Evolutionary conservation across 2,797 vertebrate species (phyloP), one percentile per base, ranked within the genome.

Genomic region (Oreochromis grahami): DNA sequence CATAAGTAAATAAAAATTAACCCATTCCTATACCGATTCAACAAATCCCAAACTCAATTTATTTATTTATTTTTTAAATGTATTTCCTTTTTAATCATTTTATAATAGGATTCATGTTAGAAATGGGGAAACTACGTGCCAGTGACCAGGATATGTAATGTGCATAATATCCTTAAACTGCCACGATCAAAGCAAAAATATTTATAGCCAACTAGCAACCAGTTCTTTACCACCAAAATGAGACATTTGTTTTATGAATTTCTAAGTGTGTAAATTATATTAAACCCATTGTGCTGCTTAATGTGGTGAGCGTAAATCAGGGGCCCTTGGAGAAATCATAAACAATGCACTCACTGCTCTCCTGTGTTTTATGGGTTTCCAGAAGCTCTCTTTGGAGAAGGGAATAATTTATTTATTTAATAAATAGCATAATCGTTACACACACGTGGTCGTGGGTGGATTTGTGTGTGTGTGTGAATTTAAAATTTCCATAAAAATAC

Each of bases 281-380:
- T 76, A 10, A 41, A 45, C 53, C 77, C 80, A 79, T 50, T 45
- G 81, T 84, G 53, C 1, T 32, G 77, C 79, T 70, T 79, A 29
- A 81, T 58, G 83, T 34, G 29, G 65, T 51, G 70, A 85, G 81
- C 19, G 56, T 52, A 51, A 83, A 87, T 70, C 50, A 74, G 52
- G 77, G 79, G 58, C 83, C 84, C 81, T 82, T 56, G 50, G 76
- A 87, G 60, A 84, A 84, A 91, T 86, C 81, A 88, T 78, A 81
- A 91, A 91, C 77, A 84, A 83, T 51, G 74, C 72, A 58, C 80
- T 77, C 76, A 85, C 83, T 76, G 85, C 82, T 78, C 41, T 38
- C 70, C 48, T 50, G 84, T n/a, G 86, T 83, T 93, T 93, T 88
- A 88, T 88, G 87, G 76, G 68, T 48, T 87, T 79, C 50, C 82